A percentile compares a stretch with the other conserved stretches of the same genome.
Evolutionary conservation across 1,140 invertebrate species (phyloP).

Genomic region (Drosophila carrolli): DNA sequence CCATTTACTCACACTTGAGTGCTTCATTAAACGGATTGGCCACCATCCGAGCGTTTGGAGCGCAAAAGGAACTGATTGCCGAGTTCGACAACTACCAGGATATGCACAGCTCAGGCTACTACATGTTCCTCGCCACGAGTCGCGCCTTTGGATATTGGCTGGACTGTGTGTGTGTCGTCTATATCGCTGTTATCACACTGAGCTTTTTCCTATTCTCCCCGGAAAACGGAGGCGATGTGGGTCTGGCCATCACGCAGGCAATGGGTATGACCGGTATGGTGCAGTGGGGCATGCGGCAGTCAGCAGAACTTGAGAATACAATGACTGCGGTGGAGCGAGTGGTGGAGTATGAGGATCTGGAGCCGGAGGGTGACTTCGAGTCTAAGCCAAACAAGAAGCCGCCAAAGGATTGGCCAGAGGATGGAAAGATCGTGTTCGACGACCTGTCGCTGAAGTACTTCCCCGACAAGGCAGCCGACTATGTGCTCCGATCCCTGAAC

Average conservation of each 20-base stretch:
- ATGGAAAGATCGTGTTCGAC: constrained; percentile 89
- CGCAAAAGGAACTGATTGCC: constrained; percentile 90
- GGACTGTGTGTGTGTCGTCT: constrained; percentile 91
- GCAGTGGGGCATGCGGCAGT: constrained; percentile 94
- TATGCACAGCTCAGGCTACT: constrained; percentile 88
- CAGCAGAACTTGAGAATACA: constrained; percentile 92
- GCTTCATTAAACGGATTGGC: constrained; percentile 94
- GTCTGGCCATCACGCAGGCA: constrained; percentile 92
- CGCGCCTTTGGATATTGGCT: constrained; percentile 91
- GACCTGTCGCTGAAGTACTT: constrained; percentile 89
- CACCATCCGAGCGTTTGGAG: constrained; percentile 94
- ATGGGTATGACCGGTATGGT: constrained; percentile 93
- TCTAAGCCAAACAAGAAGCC: constrained; percentile 88
- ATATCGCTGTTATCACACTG: constrained; percentile 89
- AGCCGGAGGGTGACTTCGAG: constrained; percentile 89
- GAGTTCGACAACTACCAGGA: constrained; percentile 93
- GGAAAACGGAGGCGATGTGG: constrained; percentile 90
- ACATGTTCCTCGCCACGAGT: constrained; percentile 88
- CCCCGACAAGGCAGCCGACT: constrained; percentile 86
- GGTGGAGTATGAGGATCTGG: constrained; percentile 89
- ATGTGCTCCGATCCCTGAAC: constrained; percentile 88
- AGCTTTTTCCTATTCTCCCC: constrained; percentile 88
- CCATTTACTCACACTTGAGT: constrained; percentile 94
- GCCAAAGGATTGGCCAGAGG: constrained; percentile 89
- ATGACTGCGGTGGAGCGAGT: constrained; percentile 94